Percentiles rank a stretch among this genome's conserved stretches.
phyloP scores from a whole-genome alignment of 2,888 invertebrate species.

The Chrysolina oricalcia region DNA sequence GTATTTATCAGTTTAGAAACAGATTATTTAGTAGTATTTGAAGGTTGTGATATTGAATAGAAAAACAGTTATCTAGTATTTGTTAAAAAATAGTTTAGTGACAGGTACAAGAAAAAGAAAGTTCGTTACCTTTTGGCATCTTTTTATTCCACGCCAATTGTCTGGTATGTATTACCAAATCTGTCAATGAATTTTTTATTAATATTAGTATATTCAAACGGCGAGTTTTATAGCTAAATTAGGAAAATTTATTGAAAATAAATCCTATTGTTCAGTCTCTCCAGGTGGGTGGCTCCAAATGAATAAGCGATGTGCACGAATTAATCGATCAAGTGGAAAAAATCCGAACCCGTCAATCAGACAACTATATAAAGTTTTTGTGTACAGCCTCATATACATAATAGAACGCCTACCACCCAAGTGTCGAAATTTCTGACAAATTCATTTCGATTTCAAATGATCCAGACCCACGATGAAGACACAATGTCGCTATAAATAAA shows the following conservation, averaged over 20 bases:
- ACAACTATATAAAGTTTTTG: not conserved
- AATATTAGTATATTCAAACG: no score
- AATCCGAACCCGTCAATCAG: not conserved
- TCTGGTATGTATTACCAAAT: no score
- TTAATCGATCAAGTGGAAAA: conserved; percentile 1
- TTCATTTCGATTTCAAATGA: conserved; percentile 31
- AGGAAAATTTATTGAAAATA: not conserved
- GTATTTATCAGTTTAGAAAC: no score
- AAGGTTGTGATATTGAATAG: no score
- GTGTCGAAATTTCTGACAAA: conserved; percentile 34
- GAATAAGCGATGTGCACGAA: not conserved
- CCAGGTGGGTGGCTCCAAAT: not conserved
- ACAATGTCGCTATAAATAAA: conserved; percentile 39
- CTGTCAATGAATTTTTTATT: no score
- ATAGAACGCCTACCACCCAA: conserved; percentile 32
- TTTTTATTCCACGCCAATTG: no score
- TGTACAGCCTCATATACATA: not conserved
- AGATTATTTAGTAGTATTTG: no score
- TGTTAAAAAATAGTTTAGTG: no score
- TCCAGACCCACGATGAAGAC: conserved; percentile 22
- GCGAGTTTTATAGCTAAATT: no score
- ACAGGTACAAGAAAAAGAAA: no score
- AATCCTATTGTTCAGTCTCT: not conserved
- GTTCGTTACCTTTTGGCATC: no score
- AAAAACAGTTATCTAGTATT: no score